phyloP scores from a whole-genome alignment of 2,888 invertebrate genomes.

The Cerceris ruficornis region DNA sequence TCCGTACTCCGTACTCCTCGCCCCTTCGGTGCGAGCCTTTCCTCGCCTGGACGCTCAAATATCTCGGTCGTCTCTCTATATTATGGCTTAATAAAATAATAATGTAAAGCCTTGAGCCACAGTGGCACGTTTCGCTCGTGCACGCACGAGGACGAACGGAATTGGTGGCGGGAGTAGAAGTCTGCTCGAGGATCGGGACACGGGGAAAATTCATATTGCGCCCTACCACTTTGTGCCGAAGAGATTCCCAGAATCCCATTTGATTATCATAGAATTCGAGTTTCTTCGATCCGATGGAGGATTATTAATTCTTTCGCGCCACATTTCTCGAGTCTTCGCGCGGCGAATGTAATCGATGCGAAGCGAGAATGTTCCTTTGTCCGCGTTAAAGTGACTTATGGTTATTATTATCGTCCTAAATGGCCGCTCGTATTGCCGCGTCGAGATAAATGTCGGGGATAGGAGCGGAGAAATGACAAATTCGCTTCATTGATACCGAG shows the following conservation, averaged over 20 bases:
- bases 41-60: conserved; percentile 69
- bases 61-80: conserved; percentile 72
- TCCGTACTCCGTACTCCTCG: background rate
- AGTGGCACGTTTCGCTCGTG: conserved; percentile 40
- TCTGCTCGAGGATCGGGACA: conserved; percentile 12
- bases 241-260: conserved; percentile 64
- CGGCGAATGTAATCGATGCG: conserved; percentile 24
- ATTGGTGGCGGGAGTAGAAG: conserved; percentile 19
- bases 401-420: conserved; percentile 35
- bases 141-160: conserved; percentile 44
- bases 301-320: conserved; percentile 59
- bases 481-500: conserved; percentile 42
- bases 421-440: conserved; percentile 17
- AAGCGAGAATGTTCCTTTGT: conserved; percentile 5
- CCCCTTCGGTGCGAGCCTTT: background rate
- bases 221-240: conserved; percentile 8
- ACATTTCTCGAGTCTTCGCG: conserved; percentile 15
- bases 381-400: conserved; percentile 43
- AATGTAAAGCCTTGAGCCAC: conserved; percentile 66
- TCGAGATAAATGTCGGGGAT: conserved; percentile 24
- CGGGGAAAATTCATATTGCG: conserved; percentile 44
- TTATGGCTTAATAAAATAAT: conserved; percentile 79
- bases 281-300: conserved; percentile 68
- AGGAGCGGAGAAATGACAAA: conserved; percentile 26
- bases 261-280: conserved; percentile 79